Percentiles rank a stretch among this genome's conserved stretches.
Conservation (phyloP, 2,113 vertebrate genomes). For the Gnathonemus longibarbis region DNA sequence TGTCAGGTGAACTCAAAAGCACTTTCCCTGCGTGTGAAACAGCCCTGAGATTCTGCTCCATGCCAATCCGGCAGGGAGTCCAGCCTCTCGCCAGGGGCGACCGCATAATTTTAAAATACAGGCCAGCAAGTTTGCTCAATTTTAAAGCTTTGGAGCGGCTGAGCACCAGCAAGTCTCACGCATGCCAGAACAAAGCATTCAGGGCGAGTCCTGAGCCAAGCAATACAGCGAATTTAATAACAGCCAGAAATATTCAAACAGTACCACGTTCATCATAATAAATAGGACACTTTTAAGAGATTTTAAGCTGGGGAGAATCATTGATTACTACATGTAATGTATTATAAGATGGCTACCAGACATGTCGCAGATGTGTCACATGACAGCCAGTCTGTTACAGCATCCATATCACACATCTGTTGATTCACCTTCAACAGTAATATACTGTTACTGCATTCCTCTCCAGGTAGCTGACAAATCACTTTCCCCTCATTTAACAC, state of each 20-base stretch:
- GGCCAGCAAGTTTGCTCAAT: neutral
- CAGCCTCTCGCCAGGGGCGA: neutral
- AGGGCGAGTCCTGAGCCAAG: neutral
- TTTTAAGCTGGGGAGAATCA: neutral
- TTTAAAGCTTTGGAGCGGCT: neutral
- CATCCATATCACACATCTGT: neutral
- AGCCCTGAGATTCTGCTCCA: neutral
- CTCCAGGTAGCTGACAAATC: neutral
- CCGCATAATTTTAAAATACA: neutral
- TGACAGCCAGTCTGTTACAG: neutral
- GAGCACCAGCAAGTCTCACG: neutral
- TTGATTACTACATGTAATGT: neutral
- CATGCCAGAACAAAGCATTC: neutral
- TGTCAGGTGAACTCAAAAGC: neutral
- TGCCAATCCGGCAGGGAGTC: neutral
- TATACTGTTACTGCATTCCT: neutral
- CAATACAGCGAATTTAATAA: neutral
- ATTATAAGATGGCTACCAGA: neutral
- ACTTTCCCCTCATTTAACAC: neutral
- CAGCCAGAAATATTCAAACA: neutral
- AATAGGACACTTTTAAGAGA: neutral
- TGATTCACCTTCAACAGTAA: neutral
- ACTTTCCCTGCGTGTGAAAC: neutral
- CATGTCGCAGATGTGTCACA: neutral
- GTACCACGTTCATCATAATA: neutral